Base-by-base conservation (phyloP, 2,113 vertebrate species). In the Plecotus auritus region DNA sequence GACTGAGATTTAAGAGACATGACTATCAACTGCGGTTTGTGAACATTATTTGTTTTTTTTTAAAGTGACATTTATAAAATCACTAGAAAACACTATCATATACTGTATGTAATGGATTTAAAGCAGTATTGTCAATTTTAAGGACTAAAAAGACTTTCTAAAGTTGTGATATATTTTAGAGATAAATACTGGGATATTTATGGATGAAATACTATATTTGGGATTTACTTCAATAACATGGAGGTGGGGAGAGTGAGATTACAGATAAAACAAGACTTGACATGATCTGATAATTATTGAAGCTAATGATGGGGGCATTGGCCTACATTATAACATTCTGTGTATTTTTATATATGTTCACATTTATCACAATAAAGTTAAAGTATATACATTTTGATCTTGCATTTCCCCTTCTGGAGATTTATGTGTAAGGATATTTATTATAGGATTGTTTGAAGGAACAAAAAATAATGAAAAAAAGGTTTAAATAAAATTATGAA, bases 351-450 rank as follows among this genome's bases (percentile, higher is more conserved):
- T 47, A 4, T 59, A 69, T 85, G 6, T 69, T 90, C 32, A 84
- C 56, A 66, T 45, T 40, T 73, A 54, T 82, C 28, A 67, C 76
- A 54, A 76, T 13, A 67, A 91, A 85, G 49, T 93, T 93, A 20
- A 81, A 90, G 47, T 76, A 18, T 28, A 7, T 66, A 72, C 23
- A 80, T 91, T 64, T 86, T 91, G 22, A 93, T 64, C 17, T 35
- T 77, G 23, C 7, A 83, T 54, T 90, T 87, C 64, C 5, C 49
- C 11, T 77, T 90, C 47, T 40, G 77, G 61, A 85, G 47, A 54
- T 93, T n/a, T 72, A 56, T 77, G 35, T 83, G n/a, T 69, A 94
- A 96, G 40, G 35, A 76, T 74, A 85, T 83, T 84, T 90, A 85
- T 91, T 87, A 83, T 11, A 87, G 42, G 10, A 88, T 94, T 77